Evolutionary conservation across 2,888 invertebrate species (phyloP).

Genomic region (Emesis castigata): DNA sequence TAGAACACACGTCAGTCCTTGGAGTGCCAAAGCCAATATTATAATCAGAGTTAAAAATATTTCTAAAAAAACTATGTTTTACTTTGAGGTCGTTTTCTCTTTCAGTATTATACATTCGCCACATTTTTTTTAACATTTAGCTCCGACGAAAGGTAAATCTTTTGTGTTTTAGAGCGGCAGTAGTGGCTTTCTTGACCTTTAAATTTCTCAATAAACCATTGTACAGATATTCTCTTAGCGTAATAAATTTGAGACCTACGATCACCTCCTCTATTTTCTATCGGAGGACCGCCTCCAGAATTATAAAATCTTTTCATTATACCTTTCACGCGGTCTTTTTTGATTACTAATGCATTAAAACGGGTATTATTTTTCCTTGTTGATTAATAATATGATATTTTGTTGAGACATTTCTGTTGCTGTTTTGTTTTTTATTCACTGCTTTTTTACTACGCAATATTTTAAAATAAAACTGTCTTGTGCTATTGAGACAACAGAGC

Average conservation of each 20-base stretch:
- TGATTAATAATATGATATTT: no score
- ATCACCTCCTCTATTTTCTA: neutral
- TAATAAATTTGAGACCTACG: neutral
- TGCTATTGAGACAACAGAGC: no score
- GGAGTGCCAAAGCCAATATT: slow-evolving; percentile 14
- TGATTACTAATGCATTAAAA: neutral
- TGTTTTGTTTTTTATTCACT: neutral
- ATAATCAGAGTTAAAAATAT: slow-evolving; percentile 1
- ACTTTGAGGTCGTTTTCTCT: slow-evolving; percentile 7
- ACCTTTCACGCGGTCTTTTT: neutral
- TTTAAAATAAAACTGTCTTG: slow-evolving; percentile 11
- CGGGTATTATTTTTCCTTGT: neutral
- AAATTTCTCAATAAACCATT: neutral
- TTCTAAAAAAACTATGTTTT: slow-evolving; percentile 9
- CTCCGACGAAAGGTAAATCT: neutral
- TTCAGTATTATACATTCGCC: slow-evolving; percentile 9
- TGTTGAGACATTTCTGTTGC: neutral
- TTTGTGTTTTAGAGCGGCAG: neutral
- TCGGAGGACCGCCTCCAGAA: neutral
- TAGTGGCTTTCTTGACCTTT: neutral
- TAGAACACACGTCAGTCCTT: slow-evolving; percentile 13
- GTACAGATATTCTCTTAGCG: neutral
- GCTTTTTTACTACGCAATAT: slow-evolving; percentile 3
- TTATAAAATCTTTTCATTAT: neutral
- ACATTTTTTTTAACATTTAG: slow-evolving; percentile 17